Conservation (phyloP, 2,113 vertebrate genomes). For the Progne subis region DNA sequence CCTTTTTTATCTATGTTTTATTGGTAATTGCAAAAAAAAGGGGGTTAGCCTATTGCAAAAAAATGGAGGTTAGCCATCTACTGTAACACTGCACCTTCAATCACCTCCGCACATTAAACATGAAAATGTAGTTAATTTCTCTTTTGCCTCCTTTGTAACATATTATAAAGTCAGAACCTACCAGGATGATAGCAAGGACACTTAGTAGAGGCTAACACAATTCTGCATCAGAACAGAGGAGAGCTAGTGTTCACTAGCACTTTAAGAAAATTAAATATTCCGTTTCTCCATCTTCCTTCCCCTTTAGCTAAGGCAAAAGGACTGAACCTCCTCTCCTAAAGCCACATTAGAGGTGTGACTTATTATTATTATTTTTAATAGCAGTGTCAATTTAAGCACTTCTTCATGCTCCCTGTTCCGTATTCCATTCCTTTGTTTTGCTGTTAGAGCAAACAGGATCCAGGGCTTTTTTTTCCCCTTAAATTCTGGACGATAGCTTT, state of each 20-base stretch:
- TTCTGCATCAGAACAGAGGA: neutral
- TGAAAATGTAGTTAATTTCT: neutral
- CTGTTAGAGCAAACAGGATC: neutral
- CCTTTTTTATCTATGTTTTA: neutral
- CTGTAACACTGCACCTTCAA: neutral
- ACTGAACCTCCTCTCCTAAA: neutral
- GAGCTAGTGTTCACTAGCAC: neutral
- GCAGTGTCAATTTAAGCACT: neutral
- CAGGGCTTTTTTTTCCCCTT: neutral
- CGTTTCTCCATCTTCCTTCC: neutral
- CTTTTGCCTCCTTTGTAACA: neutral
- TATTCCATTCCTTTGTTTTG: neutral
- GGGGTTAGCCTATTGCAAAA: neutral
- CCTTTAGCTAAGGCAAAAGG: constrained; percentile 7
- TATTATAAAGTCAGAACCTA: neutral
- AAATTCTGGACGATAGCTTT: neutral
- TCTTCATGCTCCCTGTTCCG: neutral
- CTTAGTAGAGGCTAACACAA: neutral
- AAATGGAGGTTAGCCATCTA: neutral
- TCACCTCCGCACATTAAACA: neutral
- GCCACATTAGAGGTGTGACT: neutral
- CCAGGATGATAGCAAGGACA: neutral
- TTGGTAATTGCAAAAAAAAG: neutral
- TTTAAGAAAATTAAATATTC: neutral
- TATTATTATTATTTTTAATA: neutral